Percentiles rank a stretch among this genome's conserved stretches.
Conservation (phyloP, 2,113 vertebrate genomes). For the Phalacrocorax brasilianus region DNA sequence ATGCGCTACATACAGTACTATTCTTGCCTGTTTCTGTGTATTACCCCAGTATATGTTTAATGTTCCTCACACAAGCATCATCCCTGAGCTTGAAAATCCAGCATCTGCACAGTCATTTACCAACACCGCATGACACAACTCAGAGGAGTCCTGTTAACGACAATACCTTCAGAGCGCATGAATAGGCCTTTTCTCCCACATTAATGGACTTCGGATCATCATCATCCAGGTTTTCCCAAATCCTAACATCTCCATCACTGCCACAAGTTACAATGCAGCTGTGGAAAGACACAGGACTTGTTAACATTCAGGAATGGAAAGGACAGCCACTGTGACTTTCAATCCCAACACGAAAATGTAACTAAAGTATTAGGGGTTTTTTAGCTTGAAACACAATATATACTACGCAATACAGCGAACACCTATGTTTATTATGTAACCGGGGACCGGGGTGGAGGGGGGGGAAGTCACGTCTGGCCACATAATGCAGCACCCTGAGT, state of each 20-base stretch:
- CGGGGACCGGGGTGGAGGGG: no score
- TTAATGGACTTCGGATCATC: slow-evolving; percentile 95
- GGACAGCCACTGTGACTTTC: not conserved
- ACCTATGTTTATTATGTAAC: not conserved
- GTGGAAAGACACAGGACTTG: not conserved
- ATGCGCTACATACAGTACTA: not conserved
- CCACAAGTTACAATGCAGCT: slow-evolving; percentile 93
- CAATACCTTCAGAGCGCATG: slow-evolving; percentile 86
- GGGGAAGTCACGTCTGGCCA: not conserved
- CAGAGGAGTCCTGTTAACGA: not conserved
- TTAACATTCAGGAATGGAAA: not conserved
- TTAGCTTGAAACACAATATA: not conserved
- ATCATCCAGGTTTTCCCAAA: slow-evolving; percentile 94
- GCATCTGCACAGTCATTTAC: not conserved
- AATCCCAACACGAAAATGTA: not conserved
- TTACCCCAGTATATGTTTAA: not conserved
- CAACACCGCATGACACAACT: not conserved
- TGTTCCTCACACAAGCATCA: not conserved
- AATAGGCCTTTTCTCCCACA: slow-evolving; percentile 92
- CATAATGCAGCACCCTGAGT: not conserved
- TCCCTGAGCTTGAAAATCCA: not conserved
- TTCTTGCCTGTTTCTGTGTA: not conserved
- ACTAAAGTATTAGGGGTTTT: not conserved
- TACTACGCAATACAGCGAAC: not conserved
- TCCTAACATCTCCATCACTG: slow-evolving; percentile 92